Evolutionary conservation across 2,888 invertebrate species (phyloP), one percentile per base, ranked within the genome.

Genomic region (Melanostoma scalare): DNA sequence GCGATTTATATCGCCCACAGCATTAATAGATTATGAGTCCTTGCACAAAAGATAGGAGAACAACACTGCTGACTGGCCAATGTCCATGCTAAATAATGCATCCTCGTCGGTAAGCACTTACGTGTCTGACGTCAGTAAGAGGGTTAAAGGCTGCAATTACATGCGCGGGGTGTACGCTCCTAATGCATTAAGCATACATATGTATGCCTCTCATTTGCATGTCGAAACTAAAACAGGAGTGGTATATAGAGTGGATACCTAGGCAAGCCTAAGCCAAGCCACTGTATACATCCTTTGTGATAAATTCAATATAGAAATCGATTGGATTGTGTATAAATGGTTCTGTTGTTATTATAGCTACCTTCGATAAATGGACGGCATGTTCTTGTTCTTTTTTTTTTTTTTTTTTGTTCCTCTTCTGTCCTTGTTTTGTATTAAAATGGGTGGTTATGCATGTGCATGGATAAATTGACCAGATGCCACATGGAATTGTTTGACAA

Each of bases 1-100:
- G 40, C 79, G 74, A 79, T 79, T 79, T 75, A 84, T 75, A 79
- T 84, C 63, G 84, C 84, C 79, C 74, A 84, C 75, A 79, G 68
- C 68, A 74, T 82, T 58, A 82, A 82, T 82, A 82, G 68, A 82
- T 73, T 74, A 82, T 82, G 71, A 81, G 75, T 71, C 74, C 52
- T 74, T 46, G 42, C 56, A 67, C 4, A 33, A 30, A 38, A 63
- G 63, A 74, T 56, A 58, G 10, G 58, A 50, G 50, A 63, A 52
- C 35, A 20, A 63, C 68, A 58, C 73, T 69, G 82, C 53, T 80
- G 82, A 68, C 77, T 82, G 78, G 69, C 84, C 84, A 84, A 84
- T 84, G 84, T 56, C 84, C 79, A 75, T 79, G 60, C 79, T 84
- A 67, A 84, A 84, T 84, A 79, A 84, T 84, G 78, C 71, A 79